These are phyloP conservation scores for Hippocampus mohnikei DNA, from an alignment of 2,113 vertebrate species.

Conservation along the genomic window DNA sequence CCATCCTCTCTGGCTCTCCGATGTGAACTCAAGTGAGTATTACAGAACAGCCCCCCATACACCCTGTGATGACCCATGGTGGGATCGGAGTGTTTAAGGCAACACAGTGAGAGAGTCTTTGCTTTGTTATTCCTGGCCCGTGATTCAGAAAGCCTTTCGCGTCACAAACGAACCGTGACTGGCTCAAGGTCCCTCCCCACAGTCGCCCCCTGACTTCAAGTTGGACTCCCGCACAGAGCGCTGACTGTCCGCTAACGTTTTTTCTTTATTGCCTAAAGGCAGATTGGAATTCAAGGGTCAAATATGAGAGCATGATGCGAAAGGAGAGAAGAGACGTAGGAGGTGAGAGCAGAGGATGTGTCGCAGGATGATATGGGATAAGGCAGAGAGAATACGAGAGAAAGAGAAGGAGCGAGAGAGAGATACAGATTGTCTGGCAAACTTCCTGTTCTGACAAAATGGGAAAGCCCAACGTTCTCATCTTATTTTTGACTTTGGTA, in stretches of 20 bases:
- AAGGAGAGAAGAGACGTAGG: slow-evolving; percentile 27
- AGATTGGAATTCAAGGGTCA: not conserved
- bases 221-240: slow-evolving; percentile 14
- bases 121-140: slow-evolving; percentile 58
- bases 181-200: slow-evolving; percentile 16
- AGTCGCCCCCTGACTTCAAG: slow-evolving; percentile 41
- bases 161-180: slow-evolving; percentile 37
- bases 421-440: slow-evolving; percentile 54
- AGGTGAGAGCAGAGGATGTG: slow-evolving; percentile 47
- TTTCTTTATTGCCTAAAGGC: not conserved
- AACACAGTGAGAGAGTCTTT: slow-evolving; percentile 39
- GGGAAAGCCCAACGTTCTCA: slow-evolving; percentile 13
- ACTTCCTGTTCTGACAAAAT: slow-evolving; percentile 43
- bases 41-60: slow-evolving; percentile 14
- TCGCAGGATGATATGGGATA: slow-evolving; percentile 35
- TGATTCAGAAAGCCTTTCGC: slow-evolving; percentile 48
- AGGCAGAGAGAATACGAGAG: slow-evolving; percentile 5
- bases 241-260: slow-evolving; percentile 14
- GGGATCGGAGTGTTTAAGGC: slow-evolving; percentile 43
- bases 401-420: no score
- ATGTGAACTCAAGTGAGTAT: slow-evolving; percentile 29
- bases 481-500: slow-evolving; percentile 8
- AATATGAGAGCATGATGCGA: slow-evolving; percentile 14
- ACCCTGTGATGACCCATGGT: slow-evolving; percentile 33
- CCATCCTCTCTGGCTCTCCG: slow-evolving; percentile 5